Evolutionary conservation across 2,113 vertebrate species (phyloP), one percentile per base, ranked within the genome.

Genomic region (Myiopsitta monachus): DNA sequence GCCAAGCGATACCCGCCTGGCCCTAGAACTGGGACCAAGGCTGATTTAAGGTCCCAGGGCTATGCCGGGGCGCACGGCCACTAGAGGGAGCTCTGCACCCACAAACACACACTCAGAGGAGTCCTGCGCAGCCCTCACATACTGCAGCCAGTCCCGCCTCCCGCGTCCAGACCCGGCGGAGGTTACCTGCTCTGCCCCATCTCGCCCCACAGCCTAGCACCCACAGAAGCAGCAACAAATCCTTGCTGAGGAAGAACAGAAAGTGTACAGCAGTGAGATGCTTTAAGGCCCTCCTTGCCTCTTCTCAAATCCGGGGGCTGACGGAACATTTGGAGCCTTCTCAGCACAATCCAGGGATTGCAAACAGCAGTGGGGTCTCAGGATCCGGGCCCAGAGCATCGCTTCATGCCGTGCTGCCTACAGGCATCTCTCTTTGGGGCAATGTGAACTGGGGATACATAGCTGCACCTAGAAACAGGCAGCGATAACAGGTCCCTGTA

Each of bases 1-100:
- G 51, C 54, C 79, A 9, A 7, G 15, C 3, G 30, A 13, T 21
- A 10, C 0, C 51, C 54, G 4, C 36, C 11, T 0, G 38, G 41
- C 64, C 41, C 39, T 54, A 21, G 0, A 4, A 3, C 4, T 3
- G 38, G 51, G 18, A 30, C 0, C 16, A 5, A 39, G 11, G 9
- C 24, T 7, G 26, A 5, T 4, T 0, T 4, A 8, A 15, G 6
- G 43, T 9, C 15, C 49, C 52, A 6, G 28, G 4, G n/a, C 27
- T 59, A 9, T n/a, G 8, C 6, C 5, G 18, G 62, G 43, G 3
- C 43, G 66, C 55, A 7, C 0, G 90, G 87, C 95, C 96, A 8
- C 95, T 94, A 95, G 96, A 96, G 96, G 96, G 87, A 92, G 95
- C 95, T 94, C 93, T 90, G 84, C 87, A 63, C 93, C 44, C 90